Evolutionary conservation across 1,140 invertebrate genomes (phyloP).

Genomic region (Zaprionus vittiger): DNA sequence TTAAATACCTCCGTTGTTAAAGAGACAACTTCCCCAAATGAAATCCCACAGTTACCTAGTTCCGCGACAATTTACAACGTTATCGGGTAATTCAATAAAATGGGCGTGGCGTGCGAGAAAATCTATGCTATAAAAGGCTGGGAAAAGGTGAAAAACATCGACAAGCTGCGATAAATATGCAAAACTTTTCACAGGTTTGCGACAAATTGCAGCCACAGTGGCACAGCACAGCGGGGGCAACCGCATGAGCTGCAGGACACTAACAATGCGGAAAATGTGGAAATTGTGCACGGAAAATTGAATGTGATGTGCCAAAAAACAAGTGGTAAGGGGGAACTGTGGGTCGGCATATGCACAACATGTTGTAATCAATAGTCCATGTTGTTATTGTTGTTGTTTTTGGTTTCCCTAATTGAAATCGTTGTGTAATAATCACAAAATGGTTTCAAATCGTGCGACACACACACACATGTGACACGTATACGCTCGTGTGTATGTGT

Average conservation of each 20-base stretch:
- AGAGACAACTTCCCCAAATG: too few species aligned
- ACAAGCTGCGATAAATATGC: background rate
- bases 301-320: slow-evolving; percentile 1
- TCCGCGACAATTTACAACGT: background rate
- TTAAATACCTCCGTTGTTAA: too few species aligned
- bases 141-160: slow-evolving; percentile 35
- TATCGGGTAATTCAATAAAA: slow-evolving; percentile 54
- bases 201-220: slow-evolving; percentile 22
- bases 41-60: background rate
- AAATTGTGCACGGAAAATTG: slow-evolving; percentile 21
- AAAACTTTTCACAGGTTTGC: slow-evolving; percentile 23
- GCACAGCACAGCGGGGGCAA: background rate
- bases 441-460: background rate
- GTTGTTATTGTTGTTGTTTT: slow-evolving; percentile 1
- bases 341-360: background rate
- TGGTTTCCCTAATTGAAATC: slow-evolving; percentile 20
- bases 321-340: background rate
- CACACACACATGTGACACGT: background rate
- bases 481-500: background rate
- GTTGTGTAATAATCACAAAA: slow-evolving; percentile 18
- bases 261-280: slow-evolving; percentile 12
- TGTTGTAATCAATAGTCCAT: slow-evolving; percentile 7
- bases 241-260: background rate
- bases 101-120: slow-evolving; percentile 49
- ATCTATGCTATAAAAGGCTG: background rate